Percentiles rank a stretch among this genome's conserved stretches.
These are phyloP conservation scores for Mycogona germanica DNA, from an alignment of 2,888 invertebrate genomes.

Conservation along the genomic window DNA sequence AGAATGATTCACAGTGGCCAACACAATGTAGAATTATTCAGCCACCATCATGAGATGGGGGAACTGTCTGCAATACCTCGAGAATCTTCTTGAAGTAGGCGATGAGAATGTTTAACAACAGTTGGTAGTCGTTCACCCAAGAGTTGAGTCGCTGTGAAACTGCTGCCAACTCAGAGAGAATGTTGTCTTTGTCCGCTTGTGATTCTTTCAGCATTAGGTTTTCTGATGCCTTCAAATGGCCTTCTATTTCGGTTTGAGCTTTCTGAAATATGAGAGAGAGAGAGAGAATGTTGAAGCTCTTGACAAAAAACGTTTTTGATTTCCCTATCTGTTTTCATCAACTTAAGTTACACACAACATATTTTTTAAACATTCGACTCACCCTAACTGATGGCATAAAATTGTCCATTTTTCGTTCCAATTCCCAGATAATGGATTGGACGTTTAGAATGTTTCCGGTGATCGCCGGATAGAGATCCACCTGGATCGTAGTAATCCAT, in stretches of 20 bases:
- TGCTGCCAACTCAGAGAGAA: constrained; percentile 51
- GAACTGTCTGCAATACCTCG: no score
- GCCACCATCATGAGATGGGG: neutral
- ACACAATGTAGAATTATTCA: neutral
- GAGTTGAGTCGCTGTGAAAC: constrained; percentile 52
- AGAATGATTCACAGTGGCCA: neutral
- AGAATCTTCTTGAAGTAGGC: constrained; percentile 54
- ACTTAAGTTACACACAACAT: neutral
- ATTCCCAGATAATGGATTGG: constrained; percentile 42
- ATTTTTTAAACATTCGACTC: constrained; percentile 1
- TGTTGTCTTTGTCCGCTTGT: constrained; percentile 43
- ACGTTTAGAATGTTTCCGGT: constrained; percentile 48
- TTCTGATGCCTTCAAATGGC: constrained; percentile 49
- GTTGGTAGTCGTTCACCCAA: constrained; percentile 56
- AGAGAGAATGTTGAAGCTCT: neutral
- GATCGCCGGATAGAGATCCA: constrained; percentile 61
- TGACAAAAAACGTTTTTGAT: neutral
- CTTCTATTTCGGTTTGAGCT: constrained; percentile 52
- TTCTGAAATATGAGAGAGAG: constrained; percentile 29
- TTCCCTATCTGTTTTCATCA: neutral
- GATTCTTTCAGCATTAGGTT: constrained; percentile 48
- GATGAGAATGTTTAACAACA: constrained; percentile 53
- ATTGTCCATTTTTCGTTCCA: constrained; percentile 35
- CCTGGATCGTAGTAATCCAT: constrained; percentile 44
- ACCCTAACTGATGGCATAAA: constrained; percentile 15